Conservation (phyloP, 2,888 invertebrate species). For the Eristalinus sepulchralis region DNA sequence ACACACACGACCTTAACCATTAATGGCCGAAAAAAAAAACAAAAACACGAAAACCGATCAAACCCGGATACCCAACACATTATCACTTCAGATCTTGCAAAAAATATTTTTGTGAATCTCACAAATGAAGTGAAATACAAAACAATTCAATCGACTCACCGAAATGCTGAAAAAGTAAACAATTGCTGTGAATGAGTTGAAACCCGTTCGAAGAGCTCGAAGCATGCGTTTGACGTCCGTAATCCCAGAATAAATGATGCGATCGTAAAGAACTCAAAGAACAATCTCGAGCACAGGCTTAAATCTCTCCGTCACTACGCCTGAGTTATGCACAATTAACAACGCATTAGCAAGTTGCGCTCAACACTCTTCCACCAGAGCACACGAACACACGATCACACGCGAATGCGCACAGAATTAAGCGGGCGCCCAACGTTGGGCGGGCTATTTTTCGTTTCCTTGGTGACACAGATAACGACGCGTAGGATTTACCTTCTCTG, state of each 20-base stretch:
- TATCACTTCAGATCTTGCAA: not conserved
- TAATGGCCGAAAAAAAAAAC: not conserved
- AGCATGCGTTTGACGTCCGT: not conserved
- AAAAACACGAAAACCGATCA: not conserved
- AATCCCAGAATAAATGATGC: not conserved
- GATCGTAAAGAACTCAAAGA: not conserved
- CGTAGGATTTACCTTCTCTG: slow-evolving; percentile 15
- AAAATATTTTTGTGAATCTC: not conserved
- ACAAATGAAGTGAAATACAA: not conserved
- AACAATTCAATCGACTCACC: not conserved
- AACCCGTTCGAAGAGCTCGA: not conserved
- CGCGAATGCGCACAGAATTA: slow-evolving; percentile 2
- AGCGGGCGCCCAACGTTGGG: slow-evolving; percentile 46
- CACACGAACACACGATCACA: slow-evolving; percentile 45
- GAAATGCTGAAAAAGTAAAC: not conserved
- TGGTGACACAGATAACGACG: slow-evolving; percentile 16
- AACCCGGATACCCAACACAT: not conserved
- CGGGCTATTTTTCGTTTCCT: not conserved
- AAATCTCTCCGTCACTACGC: not conserved
- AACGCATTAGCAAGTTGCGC: slow-evolving; percentile 9
- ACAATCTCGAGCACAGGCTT: not conserved
- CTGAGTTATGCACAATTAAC: not conserved
- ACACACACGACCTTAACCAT: not conserved
- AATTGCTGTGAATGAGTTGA: not conserved
- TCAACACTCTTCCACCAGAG: slow-evolving; percentile 17